Evolutionary conservation across 2,113 vertebrate species (phyloP).

Genomic region (Pomatostomus ruficeps): DNA sequence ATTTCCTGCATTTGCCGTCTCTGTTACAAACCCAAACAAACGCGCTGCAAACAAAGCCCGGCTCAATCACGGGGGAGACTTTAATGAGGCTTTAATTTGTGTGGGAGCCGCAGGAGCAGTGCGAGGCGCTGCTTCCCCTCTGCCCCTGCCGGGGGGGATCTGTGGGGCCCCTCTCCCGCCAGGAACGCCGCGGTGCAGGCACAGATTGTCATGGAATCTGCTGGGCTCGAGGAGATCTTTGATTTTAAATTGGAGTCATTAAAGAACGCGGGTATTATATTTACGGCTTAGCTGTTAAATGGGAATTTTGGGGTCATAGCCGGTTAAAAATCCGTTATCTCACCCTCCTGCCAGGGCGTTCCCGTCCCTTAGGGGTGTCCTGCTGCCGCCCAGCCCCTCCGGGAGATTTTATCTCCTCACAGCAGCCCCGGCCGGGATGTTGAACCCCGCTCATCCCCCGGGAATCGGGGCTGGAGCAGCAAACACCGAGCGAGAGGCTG

Average conservation of each 20-base stretch:
- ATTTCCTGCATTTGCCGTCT: conserved; percentile 57
- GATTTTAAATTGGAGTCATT: rapidly evolving
- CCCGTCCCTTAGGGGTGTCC: background rate
- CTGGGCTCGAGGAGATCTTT: background rate
- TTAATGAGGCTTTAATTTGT: conserved; percentile 69
- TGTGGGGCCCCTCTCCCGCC: background rate
- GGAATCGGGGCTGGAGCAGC: no score
- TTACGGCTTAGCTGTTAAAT: rapidly evolving
- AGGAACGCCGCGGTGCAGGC: background rate
- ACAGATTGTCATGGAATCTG: background rate
- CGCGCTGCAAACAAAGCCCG: conserved; percentile 22
- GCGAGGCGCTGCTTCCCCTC: conserved; percentile 20
- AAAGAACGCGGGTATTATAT: rapidly evolving
- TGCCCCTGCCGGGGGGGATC: background rate
- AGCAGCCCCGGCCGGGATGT: no score
- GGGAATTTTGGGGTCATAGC: background rate
- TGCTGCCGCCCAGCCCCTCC: background rate
- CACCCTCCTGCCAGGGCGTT: background rate
- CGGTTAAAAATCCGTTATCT: rapidly evolving
- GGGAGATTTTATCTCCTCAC: background rate
- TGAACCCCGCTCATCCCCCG: no score
- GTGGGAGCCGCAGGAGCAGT: conserved; percentile 1
- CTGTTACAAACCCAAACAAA: conserved; percentile 52
- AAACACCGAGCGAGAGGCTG: background rate
- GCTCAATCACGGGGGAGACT: conserved; percentile 23